Percentiles rank a stretch among this genome's conserved stretches.
Evolutionary conservation across 2,113 vertebrate genomes (phyloP).

Genomic region (Lagopus muta): DNA sequence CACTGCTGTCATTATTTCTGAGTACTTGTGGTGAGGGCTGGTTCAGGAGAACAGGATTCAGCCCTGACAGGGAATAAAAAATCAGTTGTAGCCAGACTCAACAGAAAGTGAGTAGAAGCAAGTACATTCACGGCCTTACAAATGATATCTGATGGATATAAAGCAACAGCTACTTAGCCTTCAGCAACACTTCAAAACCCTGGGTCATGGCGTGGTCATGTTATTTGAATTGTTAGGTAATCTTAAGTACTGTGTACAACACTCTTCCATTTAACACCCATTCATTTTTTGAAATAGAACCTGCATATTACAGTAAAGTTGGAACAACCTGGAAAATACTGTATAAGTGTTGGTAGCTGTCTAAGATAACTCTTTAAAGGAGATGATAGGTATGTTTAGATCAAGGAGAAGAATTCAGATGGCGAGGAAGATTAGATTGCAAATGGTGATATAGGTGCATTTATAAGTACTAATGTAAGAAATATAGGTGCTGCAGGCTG

Average conservation of each 20-base stretch:
- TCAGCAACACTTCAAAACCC: background rate
- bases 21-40: background rate
- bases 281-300: constrained; percentile 20
- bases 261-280: background rate
- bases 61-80: background rate
- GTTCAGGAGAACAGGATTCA: background rate
- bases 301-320: background rate
- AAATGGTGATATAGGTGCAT: background rate
- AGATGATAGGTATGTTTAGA: background rate
- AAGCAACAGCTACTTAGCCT: background rate
- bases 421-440: background rate
- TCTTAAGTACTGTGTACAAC: background rate
- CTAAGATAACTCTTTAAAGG: background rate
- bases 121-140: background rate
- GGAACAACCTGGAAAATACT: background rate
- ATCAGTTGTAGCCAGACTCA: background rate
- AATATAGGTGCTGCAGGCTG: background rate
- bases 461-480: background rate
- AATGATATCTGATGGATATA: background rate
- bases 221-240: background rate
- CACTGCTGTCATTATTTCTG: background rate
- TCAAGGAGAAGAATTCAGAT: background rate
- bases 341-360: background rate
- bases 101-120: background rate
- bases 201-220: background rate